phyloP scores from a whole-genome alignment of 2,797 vertebrate species.

The Mareca strepera region DNA sequence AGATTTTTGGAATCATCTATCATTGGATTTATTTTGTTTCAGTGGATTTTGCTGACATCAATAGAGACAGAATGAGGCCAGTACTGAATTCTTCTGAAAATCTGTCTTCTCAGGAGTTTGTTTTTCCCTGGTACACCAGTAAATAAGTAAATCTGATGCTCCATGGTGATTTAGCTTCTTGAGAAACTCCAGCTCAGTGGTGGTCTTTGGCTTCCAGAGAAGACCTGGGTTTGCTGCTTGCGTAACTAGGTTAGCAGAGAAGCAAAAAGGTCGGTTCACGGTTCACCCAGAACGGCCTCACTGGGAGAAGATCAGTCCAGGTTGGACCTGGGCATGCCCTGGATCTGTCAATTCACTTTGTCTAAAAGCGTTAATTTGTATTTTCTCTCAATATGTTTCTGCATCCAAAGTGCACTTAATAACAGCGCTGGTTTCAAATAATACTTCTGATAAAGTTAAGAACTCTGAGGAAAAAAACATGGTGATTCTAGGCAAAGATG shows the following conservation, averaged over 20 bases:
- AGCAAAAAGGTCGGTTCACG: neutral
- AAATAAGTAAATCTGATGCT: conserved; percentile 53
- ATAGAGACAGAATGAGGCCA: conserved; percentile 52
- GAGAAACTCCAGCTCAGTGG: neutral
- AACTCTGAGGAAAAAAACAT: neutral
- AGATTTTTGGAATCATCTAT: conserved; percentile 37
- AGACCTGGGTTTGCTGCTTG: neutral
- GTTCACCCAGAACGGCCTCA: neutral
- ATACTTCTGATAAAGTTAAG: neutral
- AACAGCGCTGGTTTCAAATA: neutral
- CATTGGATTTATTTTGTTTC: conserved; percentile 46
- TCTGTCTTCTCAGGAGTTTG: conserved; percentile 34
- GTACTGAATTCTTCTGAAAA: conserved; percentile 35
- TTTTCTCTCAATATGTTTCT: neutral
- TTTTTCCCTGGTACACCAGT: conserved; percentile 3
- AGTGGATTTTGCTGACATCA: conserved; percentile 22
- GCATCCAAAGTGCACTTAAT: neutral
- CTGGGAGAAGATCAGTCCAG: neutral
- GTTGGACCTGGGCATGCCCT: neutral
- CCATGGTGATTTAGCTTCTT: neutral
- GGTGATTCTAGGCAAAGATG: neutral
- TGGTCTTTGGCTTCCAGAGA: neutral
- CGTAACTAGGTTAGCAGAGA: neutral
- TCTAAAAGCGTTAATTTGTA: accelerated
- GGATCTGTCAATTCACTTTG: neutral